A percentile compares a stretch with the other conserved stretches of the same genome.
Conservation (phyloP, 2,113 vertebrate species). For the Prochilodus magdalenae region DNA sequence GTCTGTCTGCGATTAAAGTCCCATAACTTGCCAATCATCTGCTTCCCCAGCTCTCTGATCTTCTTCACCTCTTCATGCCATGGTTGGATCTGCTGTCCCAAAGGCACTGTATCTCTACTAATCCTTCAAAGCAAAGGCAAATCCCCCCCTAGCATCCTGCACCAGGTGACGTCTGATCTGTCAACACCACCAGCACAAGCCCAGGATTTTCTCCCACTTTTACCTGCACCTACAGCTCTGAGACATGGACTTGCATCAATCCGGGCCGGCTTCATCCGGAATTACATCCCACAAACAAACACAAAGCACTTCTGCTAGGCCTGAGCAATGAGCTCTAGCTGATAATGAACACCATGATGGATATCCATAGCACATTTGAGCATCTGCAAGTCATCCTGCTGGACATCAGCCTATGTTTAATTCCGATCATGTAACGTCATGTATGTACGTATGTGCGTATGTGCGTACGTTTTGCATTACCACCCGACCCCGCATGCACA, state of each 20-base stretch:
- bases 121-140: slow-evolving; percentile 33
- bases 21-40: not conserved
- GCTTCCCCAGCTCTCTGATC: slow-evolving; percentile 49
- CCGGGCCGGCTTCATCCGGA: not conserved
- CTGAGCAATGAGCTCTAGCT: not conserved
- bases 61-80: slow-evolving; percentile 8
- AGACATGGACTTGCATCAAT: not conserved
- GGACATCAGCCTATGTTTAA: too few relatives aligned
- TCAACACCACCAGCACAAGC: not conserved
- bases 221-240: not conserved
- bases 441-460: too few relatives aligned
- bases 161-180: not conserved
- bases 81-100: slow-evolving; percentile 4
- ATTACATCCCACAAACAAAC: not conserved
- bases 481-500: too few relatives aligned
- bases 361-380: too few relatives aligned
- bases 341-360: too few relatives aligned
- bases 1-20: not conserved
- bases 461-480: too few relatives aligned
- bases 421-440: too few relatives aligned
- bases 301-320: not conserved
- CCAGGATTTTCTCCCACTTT: not conserved
- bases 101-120: not conserved
- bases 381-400: too few relatives aligned
- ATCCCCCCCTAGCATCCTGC: slow-evolving; percentile 16